Conservation (phyloP, 2,888 invertebrate genomes). For the Amblyjoppa proteus region DNA sequence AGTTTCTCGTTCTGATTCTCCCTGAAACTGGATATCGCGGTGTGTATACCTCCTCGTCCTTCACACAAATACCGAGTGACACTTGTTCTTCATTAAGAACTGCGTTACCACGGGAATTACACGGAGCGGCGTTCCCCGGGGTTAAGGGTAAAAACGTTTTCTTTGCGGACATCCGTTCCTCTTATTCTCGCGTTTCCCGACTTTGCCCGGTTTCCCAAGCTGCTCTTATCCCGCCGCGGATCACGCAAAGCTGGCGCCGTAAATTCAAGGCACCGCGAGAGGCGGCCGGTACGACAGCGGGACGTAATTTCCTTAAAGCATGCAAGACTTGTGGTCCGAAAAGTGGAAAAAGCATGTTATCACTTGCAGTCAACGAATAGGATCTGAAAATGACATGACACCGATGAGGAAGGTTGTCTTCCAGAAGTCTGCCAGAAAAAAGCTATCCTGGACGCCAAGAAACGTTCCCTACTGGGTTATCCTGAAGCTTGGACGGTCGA, state of each 20-base stretch:
- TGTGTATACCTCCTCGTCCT: background rate
- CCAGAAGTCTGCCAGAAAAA: background rate
- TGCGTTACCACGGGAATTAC: constrained; percentile 10
- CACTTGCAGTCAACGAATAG: too few relatives aligned
- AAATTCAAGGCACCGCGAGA: constrained; percentile 26
- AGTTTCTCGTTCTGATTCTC: constrained; percentile 1
- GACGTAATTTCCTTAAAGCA: background rate
- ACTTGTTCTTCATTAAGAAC: constrained; percentile 68
- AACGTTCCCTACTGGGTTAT: background rate
- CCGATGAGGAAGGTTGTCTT: background rate
- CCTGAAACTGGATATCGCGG: background rate
- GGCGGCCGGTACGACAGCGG: background rate
- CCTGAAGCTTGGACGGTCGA: background rate
- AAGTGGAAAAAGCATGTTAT: background rate
- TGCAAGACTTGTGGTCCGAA: background rate
- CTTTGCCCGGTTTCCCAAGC: background rate
- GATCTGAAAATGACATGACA: background rate
- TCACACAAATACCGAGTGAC: constrained; percentile 33
- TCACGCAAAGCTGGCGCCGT: constrained; percentile 52
- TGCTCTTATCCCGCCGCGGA: constrained; percentile 6
- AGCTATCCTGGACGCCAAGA: background rate
- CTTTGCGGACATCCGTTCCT: constrained; percentile 2
- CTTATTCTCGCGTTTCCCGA: background rate
- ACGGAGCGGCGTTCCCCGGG: constrained; percentile 20
- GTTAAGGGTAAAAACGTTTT: constrained; percentile 30